These are phyloP conservation scores for Rhagonycha fulva DNA, from an alignment of 2,888 invertebrate species.

Conservation along the genomic window DNA sequence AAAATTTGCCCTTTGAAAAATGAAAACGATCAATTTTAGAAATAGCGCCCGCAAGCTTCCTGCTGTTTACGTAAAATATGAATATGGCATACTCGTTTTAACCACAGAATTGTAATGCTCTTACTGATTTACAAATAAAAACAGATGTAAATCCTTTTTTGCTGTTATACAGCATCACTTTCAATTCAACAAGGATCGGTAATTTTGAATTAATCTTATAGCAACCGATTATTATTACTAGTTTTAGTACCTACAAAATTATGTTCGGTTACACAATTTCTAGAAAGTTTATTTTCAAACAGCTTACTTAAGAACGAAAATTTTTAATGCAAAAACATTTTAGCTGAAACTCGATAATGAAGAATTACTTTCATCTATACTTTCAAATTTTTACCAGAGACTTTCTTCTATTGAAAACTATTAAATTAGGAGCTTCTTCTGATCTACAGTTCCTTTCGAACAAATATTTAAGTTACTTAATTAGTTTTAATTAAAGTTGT, in stretches of 20 bases:
- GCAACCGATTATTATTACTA: no score
- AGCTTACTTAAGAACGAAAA: no score
- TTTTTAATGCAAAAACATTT: no score
- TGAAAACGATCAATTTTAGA: conserved; percentile 28
- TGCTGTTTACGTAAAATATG: conserved; percentile 17
- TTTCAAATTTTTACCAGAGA: background rate
- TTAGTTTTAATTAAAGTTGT: background rate
- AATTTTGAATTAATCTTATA: background rate
- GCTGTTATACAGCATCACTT: background rate
- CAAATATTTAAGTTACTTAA: background rate
- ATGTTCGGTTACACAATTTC: no score
- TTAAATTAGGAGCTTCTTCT: background rate
- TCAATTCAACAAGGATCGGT: background rate
- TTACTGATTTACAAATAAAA: background rate
- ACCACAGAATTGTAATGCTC: conserved; percentile 5
- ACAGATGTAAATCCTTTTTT: background rate
- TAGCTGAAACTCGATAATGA: no score
- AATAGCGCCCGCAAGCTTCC: conserved; percentile 17
- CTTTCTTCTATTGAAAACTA: background rate
- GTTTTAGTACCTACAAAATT: no score
- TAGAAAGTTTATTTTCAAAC: no score
- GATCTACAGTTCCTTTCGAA: background rate
- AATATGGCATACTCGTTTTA: conserved; percentile 9
- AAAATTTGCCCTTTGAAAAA: conserved; percentile 28
- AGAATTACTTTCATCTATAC: background rate